Evolutionary conservation across 2,113 vertebrate genomes (phyloP), one percentile per base, ranked within the genome.

Genomic region (Etheostoma cragini): DNA sequence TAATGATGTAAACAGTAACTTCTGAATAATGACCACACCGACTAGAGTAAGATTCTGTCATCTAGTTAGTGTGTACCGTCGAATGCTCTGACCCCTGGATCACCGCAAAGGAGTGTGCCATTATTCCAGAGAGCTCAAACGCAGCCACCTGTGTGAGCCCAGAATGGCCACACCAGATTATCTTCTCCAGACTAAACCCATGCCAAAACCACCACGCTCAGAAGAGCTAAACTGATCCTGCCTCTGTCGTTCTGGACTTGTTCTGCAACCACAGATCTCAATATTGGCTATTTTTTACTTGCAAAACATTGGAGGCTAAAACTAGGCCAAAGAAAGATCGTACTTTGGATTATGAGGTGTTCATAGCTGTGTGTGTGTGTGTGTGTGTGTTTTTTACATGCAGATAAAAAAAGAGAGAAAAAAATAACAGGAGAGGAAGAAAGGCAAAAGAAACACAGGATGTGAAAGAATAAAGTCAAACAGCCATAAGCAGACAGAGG

Each of bases 291-390:
- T 88, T 89, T 89, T 90, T 88, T 79, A 79, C 87, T 89, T 50
- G 52, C 65, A 84, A 86, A 84, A 90, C 84, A 90, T 82, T 81
- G 85, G 84, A 91, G 86, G 84, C 82, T 89, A 82, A 90, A 80
- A 88, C 72, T 89, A 90, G 88, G 91, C 86, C 91, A 92, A 83
- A 86, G 77, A 73, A 93, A 91, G 86, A 92, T 84, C 63, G 78
- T 89, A 88, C 85, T 85, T 93, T 81, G 90, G 85, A 84, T 93
- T 86, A 85, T 83, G 69, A 91, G 87, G 76, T 86, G 81, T 91
- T 90, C 87, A 90, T 90, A 84, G 87, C 26, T 72, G 35, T 53
- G 4, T 67, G 77, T 83, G 75, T 73, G 8, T 13, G 78, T 64
- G 63, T 80, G 38, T 74, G 63, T 53, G 24, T 61, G 72, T 50